phyloP scores from a whole-genome alignment of 2,888 invertebrate genomes.

The Pollenia amentaria region DNA sequence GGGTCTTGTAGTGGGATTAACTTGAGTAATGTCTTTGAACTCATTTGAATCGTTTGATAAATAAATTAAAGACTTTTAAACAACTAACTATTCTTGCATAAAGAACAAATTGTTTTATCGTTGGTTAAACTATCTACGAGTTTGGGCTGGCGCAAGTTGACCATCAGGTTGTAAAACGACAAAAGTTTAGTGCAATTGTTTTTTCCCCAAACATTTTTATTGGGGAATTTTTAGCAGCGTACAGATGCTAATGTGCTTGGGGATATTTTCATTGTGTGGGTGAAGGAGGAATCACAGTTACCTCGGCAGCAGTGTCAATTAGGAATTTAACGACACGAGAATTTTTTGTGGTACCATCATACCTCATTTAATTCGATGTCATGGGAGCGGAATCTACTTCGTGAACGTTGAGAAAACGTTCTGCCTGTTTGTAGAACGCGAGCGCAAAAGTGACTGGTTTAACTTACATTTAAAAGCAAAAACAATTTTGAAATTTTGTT shows the following conservation, averaged over 20 bases:
- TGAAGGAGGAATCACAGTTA: too few relatives aligned
- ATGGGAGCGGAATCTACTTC: too few relatives aligned
- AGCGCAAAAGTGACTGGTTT: too few relatives aligned
- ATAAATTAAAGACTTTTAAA: constrained; percentile 33
- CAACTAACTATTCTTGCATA: neutral
- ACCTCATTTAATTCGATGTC: too few relatives aligned
- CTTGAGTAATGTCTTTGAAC: constrained; percentile 44
- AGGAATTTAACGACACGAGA: too few relatives aligned
- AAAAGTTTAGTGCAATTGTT: too few relatives aligned
- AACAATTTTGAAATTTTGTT: too few relatives aligned
- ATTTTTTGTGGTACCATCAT: too few relatives aligned
- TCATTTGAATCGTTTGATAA: constrained; percentile 51
- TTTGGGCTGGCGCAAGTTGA: constrained; percentile 44
- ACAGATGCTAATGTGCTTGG: constrained; percentile 5
- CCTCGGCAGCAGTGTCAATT: too few relatives aligned
- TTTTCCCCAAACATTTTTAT: constrained; percentile 33
- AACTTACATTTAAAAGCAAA: too few relatives aligned
- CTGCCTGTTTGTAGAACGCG: too few relatives aligned
- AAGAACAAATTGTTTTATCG: neutral
- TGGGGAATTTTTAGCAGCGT: constrained; percentile 54
- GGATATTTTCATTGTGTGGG: constrained; percentile 7
- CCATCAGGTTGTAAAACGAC: neutral
- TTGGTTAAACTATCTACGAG: constrained; percentile 54
- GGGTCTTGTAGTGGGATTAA: neutral
- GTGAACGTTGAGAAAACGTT: too few relatives aligned